These are phyloP conservation scores for Cheilosia soror DNA, from an alignment of 2,888 invertebrate species.

Conservation along the genomic window DNA sequence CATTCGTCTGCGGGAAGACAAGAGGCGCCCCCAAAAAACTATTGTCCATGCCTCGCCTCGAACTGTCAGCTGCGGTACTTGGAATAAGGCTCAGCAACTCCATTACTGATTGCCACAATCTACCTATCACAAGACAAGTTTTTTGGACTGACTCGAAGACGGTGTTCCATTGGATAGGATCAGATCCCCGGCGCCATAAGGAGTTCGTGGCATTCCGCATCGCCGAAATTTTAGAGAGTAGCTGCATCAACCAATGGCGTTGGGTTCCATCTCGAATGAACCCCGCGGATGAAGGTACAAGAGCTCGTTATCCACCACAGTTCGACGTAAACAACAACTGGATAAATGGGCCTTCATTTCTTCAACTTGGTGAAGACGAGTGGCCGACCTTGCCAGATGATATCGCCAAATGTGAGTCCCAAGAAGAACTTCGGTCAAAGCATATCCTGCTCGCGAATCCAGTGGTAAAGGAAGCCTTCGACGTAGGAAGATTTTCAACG, in stretches of 20 bases:
- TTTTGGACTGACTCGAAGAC: conserved; percentile 32
- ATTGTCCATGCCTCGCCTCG: background rate
- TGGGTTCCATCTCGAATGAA: conserved; percentile 36
- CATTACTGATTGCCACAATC: too few species aligned
- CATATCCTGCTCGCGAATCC: background rate
- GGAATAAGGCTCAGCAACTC: too few species aligned
- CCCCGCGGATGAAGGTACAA: conserved; percentile 28
- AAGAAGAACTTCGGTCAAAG: too few species aligned
- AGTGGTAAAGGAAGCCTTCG: background rate
- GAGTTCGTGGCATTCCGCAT: too few species aligned
- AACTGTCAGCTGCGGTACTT: too few species aligned
- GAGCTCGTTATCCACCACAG: conserved; percentile 7
- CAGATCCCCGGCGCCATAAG: too few species aligned
- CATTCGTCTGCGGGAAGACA: conserved; percentile 18
- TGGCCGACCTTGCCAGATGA: conserved; percentile 39
- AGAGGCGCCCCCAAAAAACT: conserved; percentile 20
- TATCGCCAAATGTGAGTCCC: background rate
- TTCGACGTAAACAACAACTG: conserved; percentile 23
- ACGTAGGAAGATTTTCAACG: conserved; percentile 17
- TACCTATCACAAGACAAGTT: background rate
- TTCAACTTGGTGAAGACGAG: background rate
- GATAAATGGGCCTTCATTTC: conserved; percentile 24
- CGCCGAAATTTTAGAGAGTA: too few species aligned
- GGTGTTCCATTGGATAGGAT: conserved; percentile 1
- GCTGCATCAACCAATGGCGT: conserved; percentile 7